phyloP scores from a whole-genome alignment of 2,888 invertebrate genomes.

The Apodemia duryi region DNA sequence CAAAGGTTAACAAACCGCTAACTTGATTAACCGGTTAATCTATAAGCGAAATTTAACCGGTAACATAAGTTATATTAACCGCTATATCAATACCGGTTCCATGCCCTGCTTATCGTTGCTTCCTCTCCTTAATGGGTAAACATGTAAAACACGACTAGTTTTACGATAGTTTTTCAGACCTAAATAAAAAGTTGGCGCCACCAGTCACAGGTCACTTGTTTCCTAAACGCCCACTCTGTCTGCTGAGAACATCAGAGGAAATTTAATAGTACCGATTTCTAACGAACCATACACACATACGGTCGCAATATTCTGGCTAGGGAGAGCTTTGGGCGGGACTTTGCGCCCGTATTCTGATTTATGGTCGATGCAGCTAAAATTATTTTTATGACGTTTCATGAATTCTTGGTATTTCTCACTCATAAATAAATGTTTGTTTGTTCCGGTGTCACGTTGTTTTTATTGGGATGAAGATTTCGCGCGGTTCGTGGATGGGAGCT shows the following conservation, averaged over 20 bases:
- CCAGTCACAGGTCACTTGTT: conserved; percentile 58
- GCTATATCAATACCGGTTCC: too few relatives aligned
- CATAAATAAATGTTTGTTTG: neutral
- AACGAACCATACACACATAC: conserved; percentile 46
- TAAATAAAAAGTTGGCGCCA: conserved; percentile 62
- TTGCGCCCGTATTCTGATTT: conserved; percentile 10
- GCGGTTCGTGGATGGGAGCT: too few relatives aligned
- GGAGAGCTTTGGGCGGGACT: conserved; percentile 26
- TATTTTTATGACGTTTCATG: conserved; percentile 8
- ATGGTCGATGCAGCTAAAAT: conserved; percentile 5
- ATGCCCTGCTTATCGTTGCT: neutral
- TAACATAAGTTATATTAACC: neutral
- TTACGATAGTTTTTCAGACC: conserved; percentile 38
- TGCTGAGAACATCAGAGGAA: conserved; percentile 34
- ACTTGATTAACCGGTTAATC: too few relatives aligned
- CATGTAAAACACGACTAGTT: neutral
- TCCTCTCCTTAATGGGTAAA: conserved; percentile 8
- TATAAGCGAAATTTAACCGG: too few relatives aligned
- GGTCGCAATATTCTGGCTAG: conserved; percentile 40
- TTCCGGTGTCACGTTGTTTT: neutral
- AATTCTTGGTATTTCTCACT: neutral
- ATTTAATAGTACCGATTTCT: conserved; percentile 45
- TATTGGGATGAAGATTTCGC: too few relatives aligned
- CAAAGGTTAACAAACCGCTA: too few relatives aligned
- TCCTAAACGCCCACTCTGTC: conserved; percentile 32